Conservation (phyloP, 2,797 vertebrate species). For the Eurystomus glaucurus region DNA sequence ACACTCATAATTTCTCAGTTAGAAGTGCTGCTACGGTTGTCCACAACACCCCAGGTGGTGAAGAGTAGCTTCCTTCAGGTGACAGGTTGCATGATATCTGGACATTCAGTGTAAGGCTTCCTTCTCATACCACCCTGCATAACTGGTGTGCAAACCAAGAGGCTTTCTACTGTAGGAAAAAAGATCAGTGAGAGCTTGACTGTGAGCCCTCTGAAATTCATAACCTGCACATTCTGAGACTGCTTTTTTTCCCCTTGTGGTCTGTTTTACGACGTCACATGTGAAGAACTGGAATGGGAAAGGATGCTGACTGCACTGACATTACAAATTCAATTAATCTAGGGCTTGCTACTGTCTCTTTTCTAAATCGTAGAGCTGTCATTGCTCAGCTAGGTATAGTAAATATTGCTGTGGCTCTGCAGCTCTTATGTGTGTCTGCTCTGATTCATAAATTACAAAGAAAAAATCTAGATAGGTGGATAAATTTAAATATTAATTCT, state of each 20-base stretch:
- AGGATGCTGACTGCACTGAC: background rate
- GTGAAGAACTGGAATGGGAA: background rate
- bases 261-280: background rate
- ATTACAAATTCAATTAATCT: slow-evolving; percentile 55
- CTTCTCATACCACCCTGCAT: background rate
- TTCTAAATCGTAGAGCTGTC: slow-evolving; percentile 45
- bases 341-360: slow-evolving; percentile 30
- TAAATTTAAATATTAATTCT: slow-evolving; percentile 37
- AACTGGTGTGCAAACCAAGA: background rate
- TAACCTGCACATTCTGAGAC: background rate
- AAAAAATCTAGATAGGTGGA: background rate
- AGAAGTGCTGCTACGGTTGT: background rate
- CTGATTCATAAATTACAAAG: slow-evolving; percentile 42
- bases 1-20: rapidly evolving
- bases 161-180: background rate
- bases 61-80: background rate
- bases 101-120: background rate
- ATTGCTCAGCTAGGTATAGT: background rate
- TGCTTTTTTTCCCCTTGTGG: background rate
- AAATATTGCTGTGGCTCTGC: slow-evolving; percentile 24
- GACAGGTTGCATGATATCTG: background rate
- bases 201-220: background rate
- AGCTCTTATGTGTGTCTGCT: background rate
- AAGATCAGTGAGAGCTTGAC: background rate
- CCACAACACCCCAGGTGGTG: background rate